These are phyloP conservation scores for Micronycteris hirsuta DNA, from an alignment of 2,113 vertebrate genomes.

Conservation along the genomic window DNA sequence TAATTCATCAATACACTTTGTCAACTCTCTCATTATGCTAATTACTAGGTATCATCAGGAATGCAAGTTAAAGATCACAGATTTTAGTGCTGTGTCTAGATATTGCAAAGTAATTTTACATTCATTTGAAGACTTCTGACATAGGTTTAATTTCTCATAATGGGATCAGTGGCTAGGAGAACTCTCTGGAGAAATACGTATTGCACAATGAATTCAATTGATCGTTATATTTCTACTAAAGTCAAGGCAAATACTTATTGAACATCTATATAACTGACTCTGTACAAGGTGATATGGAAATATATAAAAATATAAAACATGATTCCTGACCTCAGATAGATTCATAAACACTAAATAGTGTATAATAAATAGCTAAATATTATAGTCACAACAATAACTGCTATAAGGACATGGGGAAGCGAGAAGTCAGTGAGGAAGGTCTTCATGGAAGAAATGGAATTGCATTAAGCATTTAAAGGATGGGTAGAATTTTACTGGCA, in stretches of 20 bases:
- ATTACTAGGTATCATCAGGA: neutral
- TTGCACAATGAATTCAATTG: neutral
- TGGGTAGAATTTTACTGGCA: neutral
- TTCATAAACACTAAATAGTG: neutral
- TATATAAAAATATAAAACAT: constrained; percentile 26
- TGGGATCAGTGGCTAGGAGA: neutral
- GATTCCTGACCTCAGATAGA: constrained; percentile 10
- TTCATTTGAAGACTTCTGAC: constrained; percentile 14
- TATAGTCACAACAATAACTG: neutral
- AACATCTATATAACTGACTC: neutral
- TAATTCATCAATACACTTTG: constrained; percentile 22
- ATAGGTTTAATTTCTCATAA: constrained; percentile 17
- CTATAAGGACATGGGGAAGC: neutral
- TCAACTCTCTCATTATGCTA: neutral
- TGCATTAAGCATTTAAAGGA: constrained; percentile 7
- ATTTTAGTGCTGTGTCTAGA: constrained; percentile 24
- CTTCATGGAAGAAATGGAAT: constrained; percentile 36
- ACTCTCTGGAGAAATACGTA: neutral
- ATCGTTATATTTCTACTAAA: neutral
- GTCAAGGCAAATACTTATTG: constrained; percentile 30
- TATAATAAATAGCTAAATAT: constrained; percentile 7
- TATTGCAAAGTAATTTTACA: constrained; percentile 34
- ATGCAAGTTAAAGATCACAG: neutral
- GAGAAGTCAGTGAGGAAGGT: neutral
- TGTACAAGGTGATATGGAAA: neutral